Evolutionary conservation across 2,113 vertebrate species (phyloP).

Genomic region (Ptilorrhoa leucosticta): DNA sequence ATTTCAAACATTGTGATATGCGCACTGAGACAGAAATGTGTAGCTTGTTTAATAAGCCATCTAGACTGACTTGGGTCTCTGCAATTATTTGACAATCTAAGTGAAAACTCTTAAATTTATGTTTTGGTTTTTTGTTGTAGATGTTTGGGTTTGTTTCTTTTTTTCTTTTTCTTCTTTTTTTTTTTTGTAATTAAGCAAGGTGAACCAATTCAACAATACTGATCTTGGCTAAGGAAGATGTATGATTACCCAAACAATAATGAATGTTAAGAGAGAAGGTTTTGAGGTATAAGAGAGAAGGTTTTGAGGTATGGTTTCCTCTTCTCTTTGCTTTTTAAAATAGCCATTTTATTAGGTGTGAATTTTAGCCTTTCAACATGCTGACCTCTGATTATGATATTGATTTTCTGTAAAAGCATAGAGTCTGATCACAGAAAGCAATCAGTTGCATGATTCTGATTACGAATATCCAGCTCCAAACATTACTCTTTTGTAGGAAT

Average conservation of each 20-base stretch:
- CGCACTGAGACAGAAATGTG: background rate
- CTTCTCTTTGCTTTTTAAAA: background rate
- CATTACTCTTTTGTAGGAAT: background rate
- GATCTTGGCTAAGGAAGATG: background rate
- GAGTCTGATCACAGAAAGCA: background rate
- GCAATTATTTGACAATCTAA: background rate
- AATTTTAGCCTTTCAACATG: background rate
- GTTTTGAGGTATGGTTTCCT: background rate
- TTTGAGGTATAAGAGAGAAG: background rate
- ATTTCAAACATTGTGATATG: background rate
- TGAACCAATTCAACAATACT: background rate
- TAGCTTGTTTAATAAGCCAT: background rate
- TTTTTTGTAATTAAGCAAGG: background rate
- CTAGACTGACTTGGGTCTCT: background rate
- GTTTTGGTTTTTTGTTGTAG: rapidly evolving
- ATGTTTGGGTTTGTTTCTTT: background rate
- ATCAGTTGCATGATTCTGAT: background rate
- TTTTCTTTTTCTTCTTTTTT: rapidly evolving
- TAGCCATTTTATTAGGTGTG: background rate
- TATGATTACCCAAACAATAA: background rate
- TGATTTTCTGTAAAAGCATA: background rate
- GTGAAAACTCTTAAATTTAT: background rate
- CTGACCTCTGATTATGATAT: background rate
- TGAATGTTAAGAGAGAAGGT: background rate
- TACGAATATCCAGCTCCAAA: background rate